Evolutionary conservation across 2,888 invertebrate species (phyloP).

Genomic region (Pseudococcus jackbeardsleyi): DNA sequence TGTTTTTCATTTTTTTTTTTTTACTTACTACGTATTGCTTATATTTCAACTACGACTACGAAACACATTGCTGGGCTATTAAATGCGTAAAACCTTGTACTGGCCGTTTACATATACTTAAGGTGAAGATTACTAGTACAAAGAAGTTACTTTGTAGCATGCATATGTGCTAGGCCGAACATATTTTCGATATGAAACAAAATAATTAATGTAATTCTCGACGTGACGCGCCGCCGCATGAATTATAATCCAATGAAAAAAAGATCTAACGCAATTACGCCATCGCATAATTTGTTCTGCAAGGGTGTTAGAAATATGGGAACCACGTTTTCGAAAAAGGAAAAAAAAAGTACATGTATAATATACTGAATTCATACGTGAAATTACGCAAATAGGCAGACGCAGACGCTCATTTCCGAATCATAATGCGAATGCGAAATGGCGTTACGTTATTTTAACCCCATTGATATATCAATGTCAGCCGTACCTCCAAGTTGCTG

Average conservation of each 20-base stretch:
- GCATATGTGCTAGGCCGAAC: constrained; percentile 24
- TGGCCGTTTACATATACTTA: constrained; percentile 57
- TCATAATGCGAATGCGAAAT: neutral
- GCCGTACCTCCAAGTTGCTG: neutral
- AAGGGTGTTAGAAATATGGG: constrained; percentile 41
- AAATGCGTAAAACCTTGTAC: constrained; percentile 60
- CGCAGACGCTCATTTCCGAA: neutral
- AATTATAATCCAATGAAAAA: constrained; percentile 45
- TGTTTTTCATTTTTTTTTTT: constrained; percentile 55
- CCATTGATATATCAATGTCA: neutral
- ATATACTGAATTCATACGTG: neutral
- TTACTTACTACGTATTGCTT: constrained; percentile 30
- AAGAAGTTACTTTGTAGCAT: constrained; percentile 49
- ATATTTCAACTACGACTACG: constrained; percentile 44
- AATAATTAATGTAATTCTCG: constrained; percentile 47
- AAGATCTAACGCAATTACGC: constrained; percentile 35
- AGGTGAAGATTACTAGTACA: constrained; percentile 45
- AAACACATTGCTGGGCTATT: constrained; percentile 46
- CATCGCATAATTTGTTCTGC: constrained; percentile 8
- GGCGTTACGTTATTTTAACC: neutral
- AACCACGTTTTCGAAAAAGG: neutral
- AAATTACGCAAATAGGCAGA: neutral
- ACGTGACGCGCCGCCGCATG: constrained; percentile 46
- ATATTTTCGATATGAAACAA: constrained; percentile 28
- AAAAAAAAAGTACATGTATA: neutral